Conservation (phyloP, 1,140 invertebrate species). For the Drosophila auraria region DNA sequence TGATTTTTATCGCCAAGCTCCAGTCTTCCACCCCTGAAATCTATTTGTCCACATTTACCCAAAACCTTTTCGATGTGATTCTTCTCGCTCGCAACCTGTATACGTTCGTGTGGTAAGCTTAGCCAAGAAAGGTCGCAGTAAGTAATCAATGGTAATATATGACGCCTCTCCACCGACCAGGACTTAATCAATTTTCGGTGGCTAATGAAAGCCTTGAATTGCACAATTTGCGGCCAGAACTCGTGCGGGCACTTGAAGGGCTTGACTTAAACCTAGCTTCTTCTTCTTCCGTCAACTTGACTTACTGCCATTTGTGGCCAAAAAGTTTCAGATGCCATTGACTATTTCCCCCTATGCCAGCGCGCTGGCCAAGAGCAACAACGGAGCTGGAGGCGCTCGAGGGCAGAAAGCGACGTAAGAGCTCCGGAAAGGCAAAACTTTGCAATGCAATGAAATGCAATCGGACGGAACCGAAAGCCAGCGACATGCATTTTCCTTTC, state of each 20-base stretch:
- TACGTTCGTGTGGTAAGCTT: constrained; percentile 73
- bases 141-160: constrained; percentile 57
- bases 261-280: constrained; percentile 40
- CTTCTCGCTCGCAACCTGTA: constrained; percentile 81
- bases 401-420: constrained; percentile 40
- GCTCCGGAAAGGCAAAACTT: constrained; percentile 50
- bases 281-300: constrained; percentile 58
- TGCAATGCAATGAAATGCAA: constrained; percentile 68
- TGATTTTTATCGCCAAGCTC: constrained; percentile 38
- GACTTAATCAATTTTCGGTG: constrained; percentile 48
- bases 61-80: constrained; percentile 74
- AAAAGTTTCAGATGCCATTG: constrained; percentile 63
- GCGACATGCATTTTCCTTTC: constrained; percentile 16
- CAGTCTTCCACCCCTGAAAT: constrained; percentile 69
- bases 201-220: constrained; percentile 39
- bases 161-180: constrained; percentile 23
- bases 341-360: constrained; percentile 37
- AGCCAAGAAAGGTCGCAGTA: constrained; percentile 49
- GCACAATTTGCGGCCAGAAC: constrained; percentile 39
- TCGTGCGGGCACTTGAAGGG: constrained; percentile 48
- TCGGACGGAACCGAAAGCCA: constrained; percentile 70
- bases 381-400: constrained; percentile 21
- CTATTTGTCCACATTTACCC: not conserved
- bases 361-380: constrained; percentile 40
- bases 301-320: constrained; percentile 63